Conservation (phyloP, 2,888 invertebrate species). For the Acleris laterana region DNA sequence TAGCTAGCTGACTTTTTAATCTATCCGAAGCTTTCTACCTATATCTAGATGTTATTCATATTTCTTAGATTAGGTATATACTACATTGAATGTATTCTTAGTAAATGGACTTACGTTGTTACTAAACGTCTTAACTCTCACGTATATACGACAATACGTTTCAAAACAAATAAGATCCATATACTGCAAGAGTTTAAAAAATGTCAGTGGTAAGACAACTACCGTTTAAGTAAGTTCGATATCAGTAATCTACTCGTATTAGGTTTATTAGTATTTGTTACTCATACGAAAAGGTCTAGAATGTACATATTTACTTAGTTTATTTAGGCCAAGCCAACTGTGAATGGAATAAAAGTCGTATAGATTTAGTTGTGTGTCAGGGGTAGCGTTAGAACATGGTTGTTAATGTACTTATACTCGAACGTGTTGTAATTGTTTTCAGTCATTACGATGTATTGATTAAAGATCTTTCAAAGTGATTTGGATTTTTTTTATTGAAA, state of each 20-base stretch:
- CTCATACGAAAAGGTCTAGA: slow-evolving; percentile 45
- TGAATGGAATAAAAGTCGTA: slow-evolving; percentile 54
- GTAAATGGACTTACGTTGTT: neutral
- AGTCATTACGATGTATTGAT: slow-evolving; percentile 56
- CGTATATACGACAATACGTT: neutral
- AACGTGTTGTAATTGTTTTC: slow-evolving; percentile 60
- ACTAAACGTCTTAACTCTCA: neutral
- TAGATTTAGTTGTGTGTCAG: slow-evolving; percentile 46
- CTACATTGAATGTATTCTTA: neutral
- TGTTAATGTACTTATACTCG: slow-evolving; percentile 51
- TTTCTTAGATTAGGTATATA: slow-evolving; percentile 15
- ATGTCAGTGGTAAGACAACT: slow-evolving; percentile 34
- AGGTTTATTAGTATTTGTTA: slow-evolving; percentile 52
- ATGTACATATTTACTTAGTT: slow-evolving; percentile 46
- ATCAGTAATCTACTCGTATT: slow-evolving; percentile 46
- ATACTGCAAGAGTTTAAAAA: neutral
- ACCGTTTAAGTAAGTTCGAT: slow-evolving; percentile 29
- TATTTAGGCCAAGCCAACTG: slow-evolving; percentile 67
- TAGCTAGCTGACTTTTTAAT: slow-evolving; percentile 31
- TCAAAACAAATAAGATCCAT: neutral
- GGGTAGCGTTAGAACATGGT: slow-evolving; percentile 51
- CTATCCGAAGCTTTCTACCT: slow-evolving; percentile 29
- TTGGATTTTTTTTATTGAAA: slow-evolving; percentile 34
- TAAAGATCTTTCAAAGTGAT: slow-evolving; percentile 75
- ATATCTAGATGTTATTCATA: slow-evolving; percentile 32